Percentiles rank a stretch among this genome's conserved stretches.
These are phyloP conservation scores for Osmerus eperlanus DNA, from an alignment of 2,113 vertebrate species.

Conservation along the genomic window DNA sequence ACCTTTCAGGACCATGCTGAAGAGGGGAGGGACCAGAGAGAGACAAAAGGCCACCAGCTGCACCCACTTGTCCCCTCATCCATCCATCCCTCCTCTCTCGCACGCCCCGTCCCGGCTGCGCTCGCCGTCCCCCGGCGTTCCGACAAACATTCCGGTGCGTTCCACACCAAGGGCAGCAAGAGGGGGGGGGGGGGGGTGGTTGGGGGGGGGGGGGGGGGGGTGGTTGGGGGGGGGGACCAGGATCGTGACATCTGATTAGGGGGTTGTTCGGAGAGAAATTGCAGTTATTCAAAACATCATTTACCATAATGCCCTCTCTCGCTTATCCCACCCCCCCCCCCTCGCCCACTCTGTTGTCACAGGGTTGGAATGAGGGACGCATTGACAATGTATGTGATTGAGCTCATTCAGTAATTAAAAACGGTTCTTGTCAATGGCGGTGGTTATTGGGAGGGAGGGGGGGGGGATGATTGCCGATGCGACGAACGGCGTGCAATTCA, in stretches of 20 bases:
- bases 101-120: neutral
- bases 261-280: conserved; percentile 22
- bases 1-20: conserved; percentile 55
- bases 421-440: conserved; percentile 48
- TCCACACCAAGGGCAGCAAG: conserved; percentile 45
- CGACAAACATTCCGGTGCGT: conserved; percentile 37
- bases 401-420: conserved; percentile 47
- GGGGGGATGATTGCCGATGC: neutral
- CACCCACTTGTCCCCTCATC: conserved; percentile 65
- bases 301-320: conserved; percentile 36
- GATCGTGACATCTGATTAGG: conserved; percentile 35
- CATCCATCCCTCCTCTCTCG: conserved; percentile 22
- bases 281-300: conserved; percentile 33
- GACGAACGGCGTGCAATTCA: neutral
- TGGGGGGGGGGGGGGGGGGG: conserved; percentile 23
- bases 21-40: conserved; percentile 40
- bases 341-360: conserved; percentile 23
- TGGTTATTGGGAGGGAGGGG: conserved; percentile 25
- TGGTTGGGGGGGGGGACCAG: conserved; percentile 13
- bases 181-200: neutral
- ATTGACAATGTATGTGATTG: conserved; percentile 56
- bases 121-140: conserved; percentile 27
- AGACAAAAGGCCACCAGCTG: conserved; percentile 76
- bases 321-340: neutral
- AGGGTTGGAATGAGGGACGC: conserved; percentile 26